Evolutionary conservation across 2,797 vertebrate genomes (phyloP).

Genomic region (Rhadinocentrus ornatus): DNA sequence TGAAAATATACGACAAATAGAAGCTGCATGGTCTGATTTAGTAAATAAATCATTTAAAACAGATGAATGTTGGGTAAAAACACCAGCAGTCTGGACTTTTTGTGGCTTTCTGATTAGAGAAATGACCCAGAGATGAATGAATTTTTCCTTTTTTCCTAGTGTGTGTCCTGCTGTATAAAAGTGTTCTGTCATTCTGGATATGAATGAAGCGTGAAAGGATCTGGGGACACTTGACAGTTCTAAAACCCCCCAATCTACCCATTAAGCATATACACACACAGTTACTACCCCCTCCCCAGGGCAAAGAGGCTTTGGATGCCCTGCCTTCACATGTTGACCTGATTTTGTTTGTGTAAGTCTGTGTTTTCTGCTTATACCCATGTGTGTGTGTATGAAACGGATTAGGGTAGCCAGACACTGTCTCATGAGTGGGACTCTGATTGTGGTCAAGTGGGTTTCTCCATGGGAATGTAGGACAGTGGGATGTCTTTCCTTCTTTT

Average conservation of each 20-base stretch:
- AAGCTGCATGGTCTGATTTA: background rate
- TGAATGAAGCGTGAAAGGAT: slow-evolving; percentile 57
- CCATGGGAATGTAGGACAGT: slow-evolving; percentile 65
- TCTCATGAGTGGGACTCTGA: slow-evolving; percentile 43
- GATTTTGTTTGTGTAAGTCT: slow-evolving; percentile 63
- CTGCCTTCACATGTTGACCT: slow-evolving; percentile 73
- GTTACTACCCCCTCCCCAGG: slow-evolving; percentile 45
- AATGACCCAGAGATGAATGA: slow-evolving; percentile 55
- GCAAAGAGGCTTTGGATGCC: slow-evolving; percentile 72
- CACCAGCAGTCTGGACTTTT: background rate
- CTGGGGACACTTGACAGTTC: slow-evolving; percentile 22
- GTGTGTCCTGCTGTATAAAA: slow-evolving; percentile 15
- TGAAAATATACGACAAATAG: background rate
- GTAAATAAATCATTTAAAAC: background rate
- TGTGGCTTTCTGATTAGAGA: slow-evolving; percentile 20
- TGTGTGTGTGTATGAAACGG: slow-evolving; percentile 67
- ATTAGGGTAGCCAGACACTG: slow-evolving; percentile 61
- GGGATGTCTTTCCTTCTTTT: background rate
- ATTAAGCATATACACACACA: slow-evolving; percentile 45
- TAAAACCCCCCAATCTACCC: slow-evolving; percentile 40
- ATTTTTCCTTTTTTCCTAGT: slow-evolving; percentile 10
- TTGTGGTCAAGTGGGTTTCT: slow-evolving; percentile 48
- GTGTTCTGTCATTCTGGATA: slow-evolving; percentile 31
- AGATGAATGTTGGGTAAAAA: background rate
- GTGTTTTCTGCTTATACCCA: slow-evolving; percentile 40